These are phyloP conservation scores for Sebastes minor DNA, from an alignment of 2,797 vertebrate species.

Conservation along the genomic window DNA sequence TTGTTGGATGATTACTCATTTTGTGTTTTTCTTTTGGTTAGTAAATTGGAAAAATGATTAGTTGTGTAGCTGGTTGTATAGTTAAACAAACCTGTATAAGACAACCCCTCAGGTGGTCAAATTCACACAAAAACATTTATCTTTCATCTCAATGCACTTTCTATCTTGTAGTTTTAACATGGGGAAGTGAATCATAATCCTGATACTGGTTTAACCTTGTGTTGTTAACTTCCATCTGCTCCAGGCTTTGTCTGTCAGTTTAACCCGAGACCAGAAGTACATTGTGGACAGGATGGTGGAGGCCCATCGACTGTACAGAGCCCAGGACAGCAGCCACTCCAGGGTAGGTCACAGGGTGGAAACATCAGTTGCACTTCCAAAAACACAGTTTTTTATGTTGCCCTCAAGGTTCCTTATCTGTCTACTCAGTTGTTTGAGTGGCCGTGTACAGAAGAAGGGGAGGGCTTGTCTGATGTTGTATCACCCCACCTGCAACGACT, in stretches of 20 bases:
- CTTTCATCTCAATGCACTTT: neutral
- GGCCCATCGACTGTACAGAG: conserved; percentile 86
- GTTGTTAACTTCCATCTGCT: neutral
- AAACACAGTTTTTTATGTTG: neutral
- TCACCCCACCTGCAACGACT: conserved; percentile 85
- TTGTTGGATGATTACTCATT: neutral
- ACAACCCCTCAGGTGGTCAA: neutral
- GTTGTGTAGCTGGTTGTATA: neutral
- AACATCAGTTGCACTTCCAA: neutral
- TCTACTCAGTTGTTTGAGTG: conserved; percentile 78
- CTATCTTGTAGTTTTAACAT: neutral
- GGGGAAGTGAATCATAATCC: neutral
- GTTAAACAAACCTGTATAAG: neutral
- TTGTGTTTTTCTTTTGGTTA: neutral
- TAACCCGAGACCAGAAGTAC: conserved; percentile 88
- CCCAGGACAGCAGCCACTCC: conserved; percentile 80
- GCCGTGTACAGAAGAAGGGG: conserved; percentile 83
- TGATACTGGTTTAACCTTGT: neutral
- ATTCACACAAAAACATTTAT: neutral
- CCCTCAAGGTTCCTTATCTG: neutral
- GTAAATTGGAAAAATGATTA: neutral
- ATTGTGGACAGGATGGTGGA: conserved; percentile 89
- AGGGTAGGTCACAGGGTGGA: conserved; percentile 77
- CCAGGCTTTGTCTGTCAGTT: conserved; percentile 71
- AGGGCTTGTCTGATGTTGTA: conserved; percentile 77